phyloP scores from a whole-genome alignment of 2,797 vertebrate genomes.

The Apogon talboti region DNA sequence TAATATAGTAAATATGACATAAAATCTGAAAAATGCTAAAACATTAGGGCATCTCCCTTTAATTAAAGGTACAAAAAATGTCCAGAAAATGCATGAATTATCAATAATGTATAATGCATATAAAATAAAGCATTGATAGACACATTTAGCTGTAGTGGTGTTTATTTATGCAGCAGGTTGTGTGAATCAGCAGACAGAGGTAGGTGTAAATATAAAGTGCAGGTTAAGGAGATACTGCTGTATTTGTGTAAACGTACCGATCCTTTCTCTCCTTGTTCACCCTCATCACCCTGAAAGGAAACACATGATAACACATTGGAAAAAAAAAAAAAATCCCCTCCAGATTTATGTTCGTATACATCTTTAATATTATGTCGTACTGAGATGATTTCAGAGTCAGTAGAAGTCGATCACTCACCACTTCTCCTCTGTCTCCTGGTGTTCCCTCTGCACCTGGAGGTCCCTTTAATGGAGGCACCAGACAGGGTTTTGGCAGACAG shows the following conservation, averaged over 20 bases:
- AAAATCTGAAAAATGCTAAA: too few species aligned
- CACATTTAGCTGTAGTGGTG: too few species aligned
- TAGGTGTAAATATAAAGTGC: too few species aligned
- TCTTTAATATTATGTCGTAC: not conserved
- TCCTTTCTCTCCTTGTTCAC: constrained; percentile 92
- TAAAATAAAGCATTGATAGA: too few species aligned
- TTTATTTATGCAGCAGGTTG: too few species aligned
- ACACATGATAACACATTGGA: not conserved
- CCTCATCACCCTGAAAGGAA: constrained; percentile 88
- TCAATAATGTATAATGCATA: too few species aligned
- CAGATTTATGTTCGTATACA: too few species aligned
- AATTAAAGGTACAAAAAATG: too few species aligned
- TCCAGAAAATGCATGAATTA: too few species aligned
- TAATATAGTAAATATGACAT: too few species aligned
- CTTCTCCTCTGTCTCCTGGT: constrained; percentile 88
- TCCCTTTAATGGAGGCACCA: constrained; percentile 82
- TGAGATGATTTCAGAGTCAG: not conserved
- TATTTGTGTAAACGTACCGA: constrained; percentile 84
- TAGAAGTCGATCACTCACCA: constrained; percentile 82
- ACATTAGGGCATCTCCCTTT: too few species aligned
- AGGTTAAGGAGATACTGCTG: not conserved
- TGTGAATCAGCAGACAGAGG: not conserved
- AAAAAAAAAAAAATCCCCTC: not conserved
- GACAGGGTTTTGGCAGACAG: not conserved
- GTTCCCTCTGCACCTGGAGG: constrained; percentile 90